phyloP scores from a whole-genome alignment of 2,113 vertebrate species.

The Chascanopsetta lugubris region DNA sequence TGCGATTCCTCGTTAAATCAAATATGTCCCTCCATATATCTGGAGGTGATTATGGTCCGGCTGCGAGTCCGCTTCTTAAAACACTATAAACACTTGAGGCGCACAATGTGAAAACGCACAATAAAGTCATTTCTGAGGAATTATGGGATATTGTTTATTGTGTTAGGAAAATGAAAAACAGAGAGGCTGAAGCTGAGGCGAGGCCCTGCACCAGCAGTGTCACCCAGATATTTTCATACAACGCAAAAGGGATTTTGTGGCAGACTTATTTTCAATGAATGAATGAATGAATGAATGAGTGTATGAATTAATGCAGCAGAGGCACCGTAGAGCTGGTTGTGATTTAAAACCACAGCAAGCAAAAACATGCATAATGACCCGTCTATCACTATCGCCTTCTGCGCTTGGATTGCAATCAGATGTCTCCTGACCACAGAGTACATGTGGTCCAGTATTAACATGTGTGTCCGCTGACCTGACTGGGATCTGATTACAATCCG shows the following conservation, averaged over 20 bases:
- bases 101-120: conserved; percentile 37
- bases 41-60: conserved; percentile 52
- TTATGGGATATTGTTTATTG: conserved; percentile 17
- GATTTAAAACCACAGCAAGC: too few species aligned
- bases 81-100: conserved; percentile 31
- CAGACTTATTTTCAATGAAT: neutral
- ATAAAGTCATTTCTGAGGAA: conserved; percentile 10
- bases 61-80: conserved; percentile 38
- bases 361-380: too few species aligned
- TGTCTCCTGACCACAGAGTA: too few species aligned
- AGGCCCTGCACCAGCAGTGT: neutral
- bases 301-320: too few species aligned
- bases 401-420: too few species aligned
- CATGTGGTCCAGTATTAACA: too few species aligned
- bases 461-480: too few species aligned
- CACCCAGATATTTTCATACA: neutral
- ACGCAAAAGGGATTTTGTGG: too few species aligned
- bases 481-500: too few species aligned
- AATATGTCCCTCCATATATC: conserved; percentile 32
- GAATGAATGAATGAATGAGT: too few species aligned
- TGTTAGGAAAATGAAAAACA: neutral
- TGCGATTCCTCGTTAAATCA: conserved; percentile 31
- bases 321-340: too few species aligned
- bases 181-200: neutral
- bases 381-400: too few species aligned